Conservation (phyloP, 2,888 invertebrate genomes). For the Leptothorax acervorum region DNA sequence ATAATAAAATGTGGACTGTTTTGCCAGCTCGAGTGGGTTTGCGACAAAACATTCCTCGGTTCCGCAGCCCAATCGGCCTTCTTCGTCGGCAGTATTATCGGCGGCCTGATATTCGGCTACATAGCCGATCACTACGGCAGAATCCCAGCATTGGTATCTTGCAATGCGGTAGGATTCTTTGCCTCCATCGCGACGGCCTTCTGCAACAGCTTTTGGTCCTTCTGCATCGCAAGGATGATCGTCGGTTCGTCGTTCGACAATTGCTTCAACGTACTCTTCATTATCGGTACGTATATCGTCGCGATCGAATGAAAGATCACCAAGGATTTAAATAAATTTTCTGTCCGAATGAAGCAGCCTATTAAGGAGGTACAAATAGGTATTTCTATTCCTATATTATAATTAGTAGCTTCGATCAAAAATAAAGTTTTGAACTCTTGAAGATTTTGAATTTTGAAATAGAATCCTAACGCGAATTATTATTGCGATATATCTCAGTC, state of each 20-base stretch:
- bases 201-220: slow-evolving; percentile 91
- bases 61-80: slow-evolving; percentile 94
- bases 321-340: slow-evolving; percentile 1
- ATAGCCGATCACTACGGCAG: slow-evolving; percentile 95
- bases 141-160: slow-evolving; percentile 93
- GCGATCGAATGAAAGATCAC: not conserved
- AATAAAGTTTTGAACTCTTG: not conserved
- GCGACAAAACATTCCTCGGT: slow-evolving; percentile 92
- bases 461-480: not conserved
- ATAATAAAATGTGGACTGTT: not conserved
- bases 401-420: not conserved
- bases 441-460: not conserved
- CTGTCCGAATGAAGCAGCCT: slow-evolving; percentile 5
- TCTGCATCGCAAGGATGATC: slow-evolving; percentile 92
- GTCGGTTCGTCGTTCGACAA: slow-evolving; percentile 96
- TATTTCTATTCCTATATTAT: not conserved
- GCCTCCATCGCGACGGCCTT: slow-evolving; percentile 92
- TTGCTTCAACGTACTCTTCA: slow-evolving; percentile 97
- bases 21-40: slow-evolving; percentile 94
- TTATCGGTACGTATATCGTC: slow-evolving; percentile 89
- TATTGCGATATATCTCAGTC: not conserved
- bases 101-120: slow-evolving; percentile 95
- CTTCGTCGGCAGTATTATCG: slow-evolving; percentile 95
- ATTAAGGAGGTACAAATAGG: slow-evolving; percentile 3
- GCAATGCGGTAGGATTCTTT: slow-evolving; percentile 91